phyloP scores from a whole-genome alignment of 2,797 vertebrate genomes.

The Borostomias antarcticus region DNA sequence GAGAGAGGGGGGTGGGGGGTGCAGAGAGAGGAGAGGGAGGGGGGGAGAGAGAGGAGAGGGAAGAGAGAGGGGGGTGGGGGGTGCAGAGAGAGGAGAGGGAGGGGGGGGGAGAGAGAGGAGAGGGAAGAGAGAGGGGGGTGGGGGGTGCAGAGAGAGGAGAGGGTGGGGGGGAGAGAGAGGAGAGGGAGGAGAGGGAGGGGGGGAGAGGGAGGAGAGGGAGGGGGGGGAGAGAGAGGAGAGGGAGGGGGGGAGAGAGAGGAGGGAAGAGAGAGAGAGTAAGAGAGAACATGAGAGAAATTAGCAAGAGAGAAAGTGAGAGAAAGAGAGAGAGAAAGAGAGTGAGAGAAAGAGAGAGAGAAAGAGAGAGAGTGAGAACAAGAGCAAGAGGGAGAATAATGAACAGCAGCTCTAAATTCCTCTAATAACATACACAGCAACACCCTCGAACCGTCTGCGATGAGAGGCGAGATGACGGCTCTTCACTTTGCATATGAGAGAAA shows the following conservation, averaged over 20 bases:
- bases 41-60: neutral
- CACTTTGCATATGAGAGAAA: conserved; percentile 68
- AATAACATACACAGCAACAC: neutral
- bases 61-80: too few relatives aligned
- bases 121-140: too few relatives aligned
- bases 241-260: neutral
- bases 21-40: conserved; percentile 7
- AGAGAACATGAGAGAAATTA: neutral
- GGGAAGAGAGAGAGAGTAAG: neutral
- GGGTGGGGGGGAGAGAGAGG: neutral
- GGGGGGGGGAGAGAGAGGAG: neutral
- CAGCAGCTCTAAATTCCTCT: neutral
- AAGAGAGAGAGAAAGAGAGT: neutral
- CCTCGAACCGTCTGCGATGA: conserved; percentile 70
- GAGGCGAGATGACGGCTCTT: too few relatives aligned
- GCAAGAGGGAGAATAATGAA: neutral
- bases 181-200: neutral
- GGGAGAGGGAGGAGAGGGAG: too few relatives aligned
- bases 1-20: conserved; percentile 20
- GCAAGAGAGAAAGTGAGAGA: neutral
- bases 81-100: too few relatives aligned
- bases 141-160: too few relatives aligned
- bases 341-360: too few relatives aligned
- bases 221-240: neutral
- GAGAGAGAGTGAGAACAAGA: neutral